Conservation (phyloP, 2,888 invertebrate species). For the Drosophila macrothrix region DNA sequence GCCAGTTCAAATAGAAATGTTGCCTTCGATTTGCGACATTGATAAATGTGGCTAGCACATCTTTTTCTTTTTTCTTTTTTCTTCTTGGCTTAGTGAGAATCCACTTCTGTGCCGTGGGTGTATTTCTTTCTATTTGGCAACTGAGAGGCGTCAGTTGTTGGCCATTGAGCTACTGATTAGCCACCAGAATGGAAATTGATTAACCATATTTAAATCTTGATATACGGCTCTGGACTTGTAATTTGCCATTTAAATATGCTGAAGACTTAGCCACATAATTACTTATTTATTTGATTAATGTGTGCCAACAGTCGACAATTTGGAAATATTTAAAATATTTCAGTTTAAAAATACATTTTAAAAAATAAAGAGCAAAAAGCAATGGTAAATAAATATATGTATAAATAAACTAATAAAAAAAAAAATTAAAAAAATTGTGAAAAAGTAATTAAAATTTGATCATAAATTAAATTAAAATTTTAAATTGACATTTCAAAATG, state of each 20-base stretch:
- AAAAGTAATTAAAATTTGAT: background rate
- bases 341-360: background rate
- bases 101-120: conserved; percentile 31
- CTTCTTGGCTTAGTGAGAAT: conserved; percentile 5
- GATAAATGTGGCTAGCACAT: conserved; percentile 48
- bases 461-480: background rate
- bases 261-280: background rate
- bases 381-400: background rate
- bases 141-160: conserved; percentile 2
- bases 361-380: background rate
- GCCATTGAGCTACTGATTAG: conserved; percentile 34
- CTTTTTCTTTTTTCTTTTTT: conserved; percentile 9
- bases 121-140: conserved; percentile 14
- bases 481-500: background rate
- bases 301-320: background rate
- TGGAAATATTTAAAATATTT: background rate
- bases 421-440: too few relatives aligned
- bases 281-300: background rate
- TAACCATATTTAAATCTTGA: background rate
- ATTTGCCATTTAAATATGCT: background rate
- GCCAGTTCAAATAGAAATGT: conserved; percentile 71
- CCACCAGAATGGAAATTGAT: conserved; percentile 2
- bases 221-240: background rate
- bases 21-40: conserved; percentile 44
- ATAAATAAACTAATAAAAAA: background rate